Base-by-base conservation (phyloP, 2,888 invertebrate species). In the Coelopa pilipes region DNA sequence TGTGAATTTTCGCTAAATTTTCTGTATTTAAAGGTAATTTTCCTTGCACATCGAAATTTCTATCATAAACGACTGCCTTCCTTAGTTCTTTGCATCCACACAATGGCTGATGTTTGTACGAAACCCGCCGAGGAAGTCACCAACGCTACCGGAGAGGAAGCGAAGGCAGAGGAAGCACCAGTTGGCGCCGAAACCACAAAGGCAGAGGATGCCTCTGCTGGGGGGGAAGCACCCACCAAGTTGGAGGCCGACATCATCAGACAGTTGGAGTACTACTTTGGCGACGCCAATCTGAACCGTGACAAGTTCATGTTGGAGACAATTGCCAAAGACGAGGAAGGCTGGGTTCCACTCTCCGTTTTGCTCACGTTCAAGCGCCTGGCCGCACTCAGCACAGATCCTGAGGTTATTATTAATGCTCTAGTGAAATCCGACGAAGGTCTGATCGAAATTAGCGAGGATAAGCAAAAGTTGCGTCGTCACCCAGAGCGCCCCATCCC, bases 221-320 rank as follows among this genome's bases (percentile, higher is more conserved):
- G 49, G 1, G 49, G 45, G 47, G 46, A 47, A 24, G 50, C 12
- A 24, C 49, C 78, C 2, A 74, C 83, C 1, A 88, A 89, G 15
- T 80, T 92, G 70, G 92, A 93, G 74, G 87, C 86, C 70, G 89
- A 90, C 72, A 92, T 94, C 63, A 91, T 93, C 77, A 90, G 90
- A 7, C 94, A 93, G 87, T 89, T 93, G 10, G 87, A 87, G 78
- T 87, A 87, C 74, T 88, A 87, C 55, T 95, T 94, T 89, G 97
- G 99, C 68, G 96, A 99, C 87, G 90, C 94, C 7, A 99, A 99
- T 88, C 89, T 99, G 70, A 93, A 93, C 0, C 91, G 94, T 75
- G 99, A 99, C 86, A 97, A 95, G 87, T 99, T 98, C 85, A 89
- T 99, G n/a, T 91, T 92, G 80, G 94, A 95, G 76, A 93, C 97